Evolutionary conservation across 2,888 invertebrate genomes (phyloP), one percentile per base, ranked within the genome.

Genomic region (Aricia artaxerxes): DNA sequence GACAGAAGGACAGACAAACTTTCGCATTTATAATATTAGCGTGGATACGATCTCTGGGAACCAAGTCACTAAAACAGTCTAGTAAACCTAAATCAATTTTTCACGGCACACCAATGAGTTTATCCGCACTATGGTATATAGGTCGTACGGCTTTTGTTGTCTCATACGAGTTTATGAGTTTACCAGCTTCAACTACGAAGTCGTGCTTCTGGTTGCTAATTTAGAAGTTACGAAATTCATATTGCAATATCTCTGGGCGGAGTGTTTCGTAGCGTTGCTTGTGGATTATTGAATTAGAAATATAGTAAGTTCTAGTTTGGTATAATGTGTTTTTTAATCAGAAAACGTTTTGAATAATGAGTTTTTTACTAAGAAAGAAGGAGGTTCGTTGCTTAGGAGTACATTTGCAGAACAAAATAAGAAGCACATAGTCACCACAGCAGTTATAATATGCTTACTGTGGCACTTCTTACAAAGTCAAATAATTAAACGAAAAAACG

Each of bases 91-190:
- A 38, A 72, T 72, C 38, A 64, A 6, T 72, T 72, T 73, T 64
- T 64, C 64, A 64, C 73, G 2, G 16, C 2, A 73, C 40, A 6
- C 35, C 35, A 73, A 40, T 24, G n/a, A 24, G 24, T 40, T 64
- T 64, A 13, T 11, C 9, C 31, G n/a, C 40, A 38, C 38, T 44
- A 24, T 24, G n/a, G 44, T 40, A 44, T 73, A 44, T 73, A n/a
- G 73, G 44, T 73, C 44, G 73, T 73, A 9, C 44, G 44, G 44
- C 73, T 73, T 73, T n/a, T 44, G 73, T 73, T 24, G 44, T 44
- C 73, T 73, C 40, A n/a, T 9, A n/a, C 44, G 73, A 73, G 73
- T 73, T 73, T 73, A 73, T 73, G n/a, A 73, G 40, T 73, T 40
- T 44, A 73, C 73, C 40, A 44, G 73, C 73, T 73, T 11, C 4